Percentiles rank a stretch among this genome's conserved stretches.
phyloP scores from a whole-genome alignment of 2,888 invertebrate genomes.

The Dugesia japonica region DNA sequence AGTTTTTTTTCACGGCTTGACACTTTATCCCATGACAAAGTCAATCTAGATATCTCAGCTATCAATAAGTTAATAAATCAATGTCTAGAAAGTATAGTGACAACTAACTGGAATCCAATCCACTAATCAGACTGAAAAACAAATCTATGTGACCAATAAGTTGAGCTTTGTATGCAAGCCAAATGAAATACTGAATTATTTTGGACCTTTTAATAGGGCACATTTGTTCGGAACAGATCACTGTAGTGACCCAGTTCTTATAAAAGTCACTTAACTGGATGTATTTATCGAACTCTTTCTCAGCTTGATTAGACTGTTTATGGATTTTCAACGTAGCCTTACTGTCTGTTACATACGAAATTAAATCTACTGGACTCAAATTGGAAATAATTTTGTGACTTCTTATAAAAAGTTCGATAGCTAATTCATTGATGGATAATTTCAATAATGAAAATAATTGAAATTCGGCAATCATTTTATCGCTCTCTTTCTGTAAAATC shows the following conservation, averaged over 20 bases:
- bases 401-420: neutral
- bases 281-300: neutral
- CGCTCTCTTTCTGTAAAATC: neutral
- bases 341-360: neutral
- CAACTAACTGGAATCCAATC: neutral
- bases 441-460: neutral
- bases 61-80: neutral
- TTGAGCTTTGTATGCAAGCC: neutral
- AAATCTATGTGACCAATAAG: neutral
- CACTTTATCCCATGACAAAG: neutral
- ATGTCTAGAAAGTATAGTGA: too few species aligned
- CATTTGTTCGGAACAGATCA: neutral
- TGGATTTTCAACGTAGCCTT: neutral
- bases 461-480: neutral
- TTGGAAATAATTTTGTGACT: neutral
- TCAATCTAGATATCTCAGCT: neutral
- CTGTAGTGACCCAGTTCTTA: neutral
- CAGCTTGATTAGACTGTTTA: neutral
- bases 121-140: slow-evolving; percentile 6
- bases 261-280: neutral
- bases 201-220: neutral
- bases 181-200: neutral
- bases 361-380: neutral
- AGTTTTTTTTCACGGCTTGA: neutral
- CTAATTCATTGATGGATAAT: neutral